A percentile compares a stretch with the other conserved stretches of the same genome.
Evolutionary conservation across 2,888 invertebrate species (phyloP).

Genomic region (Mactromeris polynyma): DNA sequence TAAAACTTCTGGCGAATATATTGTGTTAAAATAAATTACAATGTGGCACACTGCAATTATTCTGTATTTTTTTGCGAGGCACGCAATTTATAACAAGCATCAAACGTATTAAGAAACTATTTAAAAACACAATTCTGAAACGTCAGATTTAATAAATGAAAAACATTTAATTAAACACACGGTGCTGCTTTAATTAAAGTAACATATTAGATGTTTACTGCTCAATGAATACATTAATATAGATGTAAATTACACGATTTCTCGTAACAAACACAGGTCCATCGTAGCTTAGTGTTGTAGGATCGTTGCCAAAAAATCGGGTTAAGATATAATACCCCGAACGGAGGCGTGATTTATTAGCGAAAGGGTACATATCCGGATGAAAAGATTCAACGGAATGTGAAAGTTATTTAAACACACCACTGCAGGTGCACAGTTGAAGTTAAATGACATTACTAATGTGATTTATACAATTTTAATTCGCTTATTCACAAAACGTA

Average conservation of each 20-base stretch:
- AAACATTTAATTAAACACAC: too few species aligned
- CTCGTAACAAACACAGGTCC: neutral
- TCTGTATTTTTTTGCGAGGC: too few species aligned
- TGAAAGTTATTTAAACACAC: slow-evolving; percentile 37
- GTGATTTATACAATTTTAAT: slow-evolving; percentile 10
- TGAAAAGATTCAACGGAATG: slow-evolving; percentile 26
- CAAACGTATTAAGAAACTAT: too few species aligned
- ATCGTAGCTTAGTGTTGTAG: neutral
- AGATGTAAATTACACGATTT: neutral
- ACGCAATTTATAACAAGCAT: too few species aligned
- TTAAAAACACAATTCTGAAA: too few species aligned
- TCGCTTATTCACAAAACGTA: neutral
- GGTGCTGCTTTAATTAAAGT: neutral
- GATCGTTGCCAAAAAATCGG: neutral
- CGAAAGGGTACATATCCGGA: neutral
- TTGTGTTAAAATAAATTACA: too few species aligned
- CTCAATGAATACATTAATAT: neutral
- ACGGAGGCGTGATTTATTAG: neutral
- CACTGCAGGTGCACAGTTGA: slow-evolving; percentile 30
- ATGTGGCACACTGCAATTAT: too few species aligned
- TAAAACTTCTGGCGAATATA: too few species aligned
- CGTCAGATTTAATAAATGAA: too few species aligned
- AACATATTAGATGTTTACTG: neutral
- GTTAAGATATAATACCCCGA: neutral
- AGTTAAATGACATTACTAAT: slow-evolving; percentile 9